Base-by-base conservation (phyloP, 2,888 invertebrate species). In the Globia sparganii region DNA sequence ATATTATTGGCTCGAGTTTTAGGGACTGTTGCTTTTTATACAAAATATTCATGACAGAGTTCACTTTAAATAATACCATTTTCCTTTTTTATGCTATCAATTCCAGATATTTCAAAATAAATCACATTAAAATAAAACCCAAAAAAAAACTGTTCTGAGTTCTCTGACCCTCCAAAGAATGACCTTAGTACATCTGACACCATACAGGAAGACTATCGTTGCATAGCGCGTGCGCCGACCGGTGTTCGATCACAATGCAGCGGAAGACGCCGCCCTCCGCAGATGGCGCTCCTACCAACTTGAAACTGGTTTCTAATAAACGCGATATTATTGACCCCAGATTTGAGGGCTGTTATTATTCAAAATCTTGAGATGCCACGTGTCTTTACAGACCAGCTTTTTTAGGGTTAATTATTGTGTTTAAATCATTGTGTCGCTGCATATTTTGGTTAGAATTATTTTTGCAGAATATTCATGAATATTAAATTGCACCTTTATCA, bases 261-360 rank as follows among this genome's bases (percentile, higher is more conserved):
- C 96, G 96, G 96, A 96, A 96, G 96, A 95, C 93, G 95, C 91
- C 94, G 92, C 94, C 94, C 94, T 94, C 93, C 92, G 94, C 95
- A 95, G 95, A 92, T 94, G 93, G 93, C 95, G 82, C 68, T 79
- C 87, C 68, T 68, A 89, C 93, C 91, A 95, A 94, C 93, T 93
- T 91, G 91, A 93, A 93, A 92, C 91, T 91, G 92, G 91, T 93
- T 89, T 91, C 89, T 87, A 91, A 91, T 91, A 87, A 90, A 91
- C 91, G 89, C 90, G 86, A 92, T 92, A 93, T 92, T 94, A 94
- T 94, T 95, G 95, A 95, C 95, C 95, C 93, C 92, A 90, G 83
- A 86, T 90, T 89, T 86, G 78, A 75, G 81, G 82, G 83, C 78
- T 86, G 81, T 85, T 89, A 86, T 90, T 89, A 89, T 91, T 85